Evolutionary conservation across 2,797 vertebrate species (phyloP).

Genomic region (Erethizon dorsatum): DNA sequence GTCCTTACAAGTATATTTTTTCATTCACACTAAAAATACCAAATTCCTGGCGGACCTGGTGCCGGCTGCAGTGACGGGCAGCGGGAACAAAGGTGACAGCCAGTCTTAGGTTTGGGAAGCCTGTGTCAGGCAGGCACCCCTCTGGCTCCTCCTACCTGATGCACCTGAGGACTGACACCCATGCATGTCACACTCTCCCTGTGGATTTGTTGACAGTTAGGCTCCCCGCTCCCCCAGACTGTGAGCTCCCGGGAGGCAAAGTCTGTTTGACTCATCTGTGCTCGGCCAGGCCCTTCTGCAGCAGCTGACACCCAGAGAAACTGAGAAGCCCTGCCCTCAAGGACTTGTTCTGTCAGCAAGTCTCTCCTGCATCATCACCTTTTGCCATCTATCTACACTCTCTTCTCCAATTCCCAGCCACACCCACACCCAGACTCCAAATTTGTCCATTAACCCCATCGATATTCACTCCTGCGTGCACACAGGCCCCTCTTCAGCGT

Average conservation of each 20-base stretch:
- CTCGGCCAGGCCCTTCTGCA: too few relatives aligned
- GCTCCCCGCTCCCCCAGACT: background rate
- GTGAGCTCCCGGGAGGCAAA: background rate
- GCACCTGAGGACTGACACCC: background rate
- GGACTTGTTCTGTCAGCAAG: background rate
- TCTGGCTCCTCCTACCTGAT: background rate
- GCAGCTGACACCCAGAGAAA: background rate
- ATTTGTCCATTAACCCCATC: background rate
- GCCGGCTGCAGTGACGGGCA: background rate
- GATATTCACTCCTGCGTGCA: background rate
- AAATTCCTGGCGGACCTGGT: background rate
- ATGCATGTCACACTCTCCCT: background rate
- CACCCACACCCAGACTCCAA: background rate
- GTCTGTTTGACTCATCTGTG: background rate
- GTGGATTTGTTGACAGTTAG: background rate
- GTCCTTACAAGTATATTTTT: slow-evolving; percentile 34
- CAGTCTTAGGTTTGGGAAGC: background rate
- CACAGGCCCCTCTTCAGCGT: background rate
- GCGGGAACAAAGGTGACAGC: background rate
- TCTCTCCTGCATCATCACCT: background rate
- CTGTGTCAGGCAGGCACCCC: background rate
- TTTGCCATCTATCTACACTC: background rate
- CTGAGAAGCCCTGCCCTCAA: background rate
- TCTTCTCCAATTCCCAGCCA: background rate
- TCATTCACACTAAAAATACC: background rate